Evolutionary conservation across 2,797 vertebrate genomes (phyloP).

Genomic region (Lutjanus campechanus): DNA sequence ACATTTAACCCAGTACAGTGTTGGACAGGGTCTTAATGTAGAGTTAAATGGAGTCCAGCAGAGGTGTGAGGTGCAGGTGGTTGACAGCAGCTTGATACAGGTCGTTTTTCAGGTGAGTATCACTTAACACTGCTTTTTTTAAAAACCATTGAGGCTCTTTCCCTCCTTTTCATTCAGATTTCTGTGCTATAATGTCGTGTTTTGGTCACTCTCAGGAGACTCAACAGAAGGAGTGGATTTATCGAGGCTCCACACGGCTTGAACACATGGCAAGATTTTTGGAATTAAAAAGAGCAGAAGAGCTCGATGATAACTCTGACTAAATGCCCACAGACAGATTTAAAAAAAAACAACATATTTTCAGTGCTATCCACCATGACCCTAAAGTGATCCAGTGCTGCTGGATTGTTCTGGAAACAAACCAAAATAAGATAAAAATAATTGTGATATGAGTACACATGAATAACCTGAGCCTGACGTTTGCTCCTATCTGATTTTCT

Average conservation of each 20-base stretch:
- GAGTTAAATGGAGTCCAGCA: slow-evolving; percentile 90
- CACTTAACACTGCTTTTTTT: background rate
- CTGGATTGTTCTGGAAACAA: background rate
- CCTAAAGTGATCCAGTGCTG: background rate
- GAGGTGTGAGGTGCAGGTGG: slow-evolving; percentile 88
- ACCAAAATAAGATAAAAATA: background rate
- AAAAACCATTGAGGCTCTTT: background rate
- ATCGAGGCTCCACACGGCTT: slow-evolving; percentile 92
- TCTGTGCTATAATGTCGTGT: background rate
- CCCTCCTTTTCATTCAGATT: too few relatives aligned
- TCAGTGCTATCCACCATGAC: background rate
- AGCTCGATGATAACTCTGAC: background rate
- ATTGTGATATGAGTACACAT: background rate
- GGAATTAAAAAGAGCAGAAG: slow-evolving; percentile 31
- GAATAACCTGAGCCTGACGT: background rate
- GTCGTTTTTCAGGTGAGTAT: slow-evolving; percentile 69
- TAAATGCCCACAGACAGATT: background rate
- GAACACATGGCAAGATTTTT: slow-evolving; percentile 91
- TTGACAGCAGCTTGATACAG: slow-evolving; percentile 90
- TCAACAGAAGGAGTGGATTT: slow-evolving; percentile 93
- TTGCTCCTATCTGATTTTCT: background rate
- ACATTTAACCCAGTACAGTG: slow-evolving; percentile 90
- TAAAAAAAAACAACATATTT: too few relatives aligned
- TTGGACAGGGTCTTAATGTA: slow-evolving; percentile 88
- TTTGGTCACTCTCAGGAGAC: slow-evolving; percentile 77